Conservation (phyloP, 2,888 invertebrate genomes). For the Cerastis rubricosa region DNA sequence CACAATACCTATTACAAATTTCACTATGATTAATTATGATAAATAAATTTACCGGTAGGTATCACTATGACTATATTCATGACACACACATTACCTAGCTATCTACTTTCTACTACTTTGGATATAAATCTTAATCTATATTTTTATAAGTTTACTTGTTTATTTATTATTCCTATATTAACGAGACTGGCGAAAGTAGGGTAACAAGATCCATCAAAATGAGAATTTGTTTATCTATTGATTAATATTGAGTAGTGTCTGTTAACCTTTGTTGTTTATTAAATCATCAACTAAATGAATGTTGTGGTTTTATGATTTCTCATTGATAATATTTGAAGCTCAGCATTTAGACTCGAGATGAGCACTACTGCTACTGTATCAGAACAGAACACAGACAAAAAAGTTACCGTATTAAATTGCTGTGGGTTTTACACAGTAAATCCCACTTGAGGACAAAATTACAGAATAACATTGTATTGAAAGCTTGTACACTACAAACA, state of each 20-base stretch:
- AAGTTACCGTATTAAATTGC: not conserved
- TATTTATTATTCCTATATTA: not conserved
- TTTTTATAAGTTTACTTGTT: not conserved
- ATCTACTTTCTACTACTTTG: not conserved
- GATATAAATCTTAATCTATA: not conserved
- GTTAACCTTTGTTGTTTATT: conserved; percentile 2
- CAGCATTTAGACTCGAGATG: not conserved
- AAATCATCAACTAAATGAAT: not conserved
- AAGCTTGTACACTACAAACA: conserved; percentile 11
- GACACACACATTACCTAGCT: conserved; percentile 3
- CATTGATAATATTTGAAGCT: conserved; percentile 6
- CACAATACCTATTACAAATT: conserved; percentile 11
- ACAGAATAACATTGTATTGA: conserved; percentile 31
- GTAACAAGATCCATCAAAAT: not conserved
- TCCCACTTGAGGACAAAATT: conserved; percentile 31
- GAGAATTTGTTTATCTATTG: not conserved
- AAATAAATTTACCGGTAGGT: conserved; percentile 15
- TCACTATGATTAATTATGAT: conserved; percentile 22
- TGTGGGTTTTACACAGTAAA: conserved; percentile 16
- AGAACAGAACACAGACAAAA: conserved; percentile 5
- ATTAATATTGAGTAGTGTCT: not conserved
- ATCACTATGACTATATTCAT: conserved; percentile 14
- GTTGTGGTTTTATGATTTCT: not conserved
- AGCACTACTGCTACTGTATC: not conserved
- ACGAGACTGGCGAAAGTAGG: not conserved